phyloP scores from a whole-genome alignment of 2,113 vertebrate species.

The Larimichthys polyactis region DNA sequence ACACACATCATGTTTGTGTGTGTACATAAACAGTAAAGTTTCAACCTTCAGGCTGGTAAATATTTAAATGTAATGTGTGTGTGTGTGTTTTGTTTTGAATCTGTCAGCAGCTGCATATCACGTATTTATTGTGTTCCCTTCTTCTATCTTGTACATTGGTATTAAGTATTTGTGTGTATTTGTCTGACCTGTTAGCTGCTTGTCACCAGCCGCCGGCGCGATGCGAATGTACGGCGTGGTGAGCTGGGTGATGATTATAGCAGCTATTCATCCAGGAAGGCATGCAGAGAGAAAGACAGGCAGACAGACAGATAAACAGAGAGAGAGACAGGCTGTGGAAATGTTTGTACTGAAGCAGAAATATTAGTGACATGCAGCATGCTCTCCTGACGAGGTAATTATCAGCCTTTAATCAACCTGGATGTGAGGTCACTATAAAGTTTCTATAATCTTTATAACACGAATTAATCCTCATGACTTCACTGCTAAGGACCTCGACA shows the following conservation, averaged over 20 bases:
- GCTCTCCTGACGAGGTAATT: background rate
- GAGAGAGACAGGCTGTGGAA: conserved; percentile 55
- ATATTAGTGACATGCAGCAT: conserved; percentile 58
- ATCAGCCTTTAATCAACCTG: too few relatives aligned
- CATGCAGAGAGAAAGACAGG: conserved; percentile 51
- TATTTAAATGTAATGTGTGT: conserved; percentile 69
- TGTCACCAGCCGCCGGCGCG: conserved; percentile 94
- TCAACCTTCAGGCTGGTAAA: conserved; percentile 62
- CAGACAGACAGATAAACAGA: conserved; percentile 12
- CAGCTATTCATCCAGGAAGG: conserved; percentile 87
- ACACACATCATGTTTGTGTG: background rate
- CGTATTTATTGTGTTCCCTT: too few relatives aligned
- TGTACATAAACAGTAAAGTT: conserved; percentile 47
- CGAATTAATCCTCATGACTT: too few relatives aligned
- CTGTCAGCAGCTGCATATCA: too few relatives aligned
- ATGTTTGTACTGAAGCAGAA: conserved; percentile 46
- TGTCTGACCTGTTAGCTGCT: conserved; percentile 97
- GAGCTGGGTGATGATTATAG: conserved; percentile 99
- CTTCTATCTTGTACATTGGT: background rate
- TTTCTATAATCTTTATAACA: too few relatives aligned
- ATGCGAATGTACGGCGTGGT: conserved; percentile 98
- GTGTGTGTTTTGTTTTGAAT: background rate
- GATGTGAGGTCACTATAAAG: too few relatives aligned
- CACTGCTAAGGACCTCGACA: background rate
- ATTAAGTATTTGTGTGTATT: conserved; percentile 40